A percentile compares a stretch with the other conserved stretches of the same genome.
phyloP scores from a whole-genome alignment of 2,888 invertebrate species.

The Argyra leucocephala region DNA sequence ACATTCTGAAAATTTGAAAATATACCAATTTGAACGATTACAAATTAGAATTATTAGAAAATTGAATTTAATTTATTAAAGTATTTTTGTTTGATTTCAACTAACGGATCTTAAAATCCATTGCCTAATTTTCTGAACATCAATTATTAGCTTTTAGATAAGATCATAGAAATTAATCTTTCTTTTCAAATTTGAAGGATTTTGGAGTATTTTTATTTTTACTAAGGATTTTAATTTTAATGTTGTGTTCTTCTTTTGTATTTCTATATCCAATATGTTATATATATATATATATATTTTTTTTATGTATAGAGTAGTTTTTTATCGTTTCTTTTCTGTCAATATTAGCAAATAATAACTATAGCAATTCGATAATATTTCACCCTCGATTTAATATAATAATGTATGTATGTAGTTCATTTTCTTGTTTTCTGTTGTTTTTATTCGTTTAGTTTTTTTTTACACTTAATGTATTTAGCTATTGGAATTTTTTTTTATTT shows the following conservation, averaged over 20 bases:
- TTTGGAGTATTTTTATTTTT: neutral
- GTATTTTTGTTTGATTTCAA: no score
- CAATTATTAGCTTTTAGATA: neutral
- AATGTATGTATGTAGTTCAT: no score
- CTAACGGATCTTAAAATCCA: neutral
- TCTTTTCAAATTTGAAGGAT: neutral
- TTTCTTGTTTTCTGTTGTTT: neutral
- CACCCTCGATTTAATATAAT: neutral
- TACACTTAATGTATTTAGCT: no score
- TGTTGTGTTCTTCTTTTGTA: neutral
- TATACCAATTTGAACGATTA: no score
- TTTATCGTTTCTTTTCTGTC: neutral
- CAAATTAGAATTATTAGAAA: no score
- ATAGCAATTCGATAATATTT: conserved; percentile 1
- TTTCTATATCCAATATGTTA: neutral
- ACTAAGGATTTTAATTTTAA: neutral
- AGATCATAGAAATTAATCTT: conserved; percentile 1
- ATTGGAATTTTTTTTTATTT: no score
- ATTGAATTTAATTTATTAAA: no score
- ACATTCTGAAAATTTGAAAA: no score
- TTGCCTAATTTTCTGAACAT: neutral
- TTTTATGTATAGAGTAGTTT: neutral
- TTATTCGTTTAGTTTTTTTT: neutral
- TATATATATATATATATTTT: neutral
- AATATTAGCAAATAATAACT: conserved; percentile 1